Conservation (phyloP, 2,113 vertebrate genomes). For the Kryptolebias marmoratus region DNA sequence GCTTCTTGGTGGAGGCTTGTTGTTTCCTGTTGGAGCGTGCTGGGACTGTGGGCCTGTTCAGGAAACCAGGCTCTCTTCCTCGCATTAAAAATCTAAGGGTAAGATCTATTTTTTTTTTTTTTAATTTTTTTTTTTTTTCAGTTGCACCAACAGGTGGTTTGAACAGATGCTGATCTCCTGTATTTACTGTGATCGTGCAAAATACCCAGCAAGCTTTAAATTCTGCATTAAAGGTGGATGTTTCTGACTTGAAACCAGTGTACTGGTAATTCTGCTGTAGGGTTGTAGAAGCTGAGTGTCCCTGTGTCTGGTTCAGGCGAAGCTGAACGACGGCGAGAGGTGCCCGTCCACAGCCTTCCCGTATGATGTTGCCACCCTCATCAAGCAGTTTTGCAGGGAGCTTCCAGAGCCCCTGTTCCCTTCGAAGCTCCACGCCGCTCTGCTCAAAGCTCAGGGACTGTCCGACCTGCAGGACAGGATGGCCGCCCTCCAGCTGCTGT, state of each 20-base stretch:
- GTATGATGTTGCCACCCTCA: constrained; percentile 87
- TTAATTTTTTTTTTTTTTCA: neutral
- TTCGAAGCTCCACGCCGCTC: constrained; percentile 82
- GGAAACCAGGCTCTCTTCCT: constrained; percentile 89
- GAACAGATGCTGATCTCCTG: neutral
- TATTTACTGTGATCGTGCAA: too few species aligned
- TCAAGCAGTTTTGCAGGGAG: constrained; percentile 93
- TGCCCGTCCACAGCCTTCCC: constrained; percentile 83
- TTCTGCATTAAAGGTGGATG: too few species aligned
- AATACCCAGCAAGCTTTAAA: too few species aligned
- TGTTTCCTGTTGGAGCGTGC: constrained; percentile 83
- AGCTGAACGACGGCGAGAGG: constrained; percentile 85
- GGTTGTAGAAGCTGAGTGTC: too few species aligned
- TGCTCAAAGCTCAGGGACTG: constrained; percentile 87
- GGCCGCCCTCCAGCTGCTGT: constrained; percentile 86
- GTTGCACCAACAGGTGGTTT: neutral
- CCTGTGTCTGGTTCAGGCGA: constrained; percentile 77
- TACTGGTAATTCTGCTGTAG: too few species aligned
- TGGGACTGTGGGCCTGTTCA: constrained; percentile 90
- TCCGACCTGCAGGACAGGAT: constrained; percentile 75
- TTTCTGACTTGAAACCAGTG: too few species aligned
- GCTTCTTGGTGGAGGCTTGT: constrained; percentile 89
- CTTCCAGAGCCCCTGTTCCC: constrained; percentile 88
- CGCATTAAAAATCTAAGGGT: constrained; percentile 90
- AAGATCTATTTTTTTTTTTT: constrained; percentile 9